Evolutionary conservation across 2,113 vertebrate species (phyloP).

Genomic region (Nesospiza acunhae): DNA sequence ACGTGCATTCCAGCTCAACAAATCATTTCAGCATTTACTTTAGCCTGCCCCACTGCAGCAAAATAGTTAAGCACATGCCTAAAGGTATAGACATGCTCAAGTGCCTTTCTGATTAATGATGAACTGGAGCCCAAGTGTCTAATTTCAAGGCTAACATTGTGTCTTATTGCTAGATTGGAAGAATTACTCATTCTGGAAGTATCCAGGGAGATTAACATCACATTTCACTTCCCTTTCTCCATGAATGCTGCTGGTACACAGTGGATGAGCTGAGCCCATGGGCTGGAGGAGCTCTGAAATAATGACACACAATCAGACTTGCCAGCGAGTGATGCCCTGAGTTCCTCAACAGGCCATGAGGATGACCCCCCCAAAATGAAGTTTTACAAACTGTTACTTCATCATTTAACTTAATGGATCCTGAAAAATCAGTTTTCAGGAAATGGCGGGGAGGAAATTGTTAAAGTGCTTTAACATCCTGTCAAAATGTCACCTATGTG

Average conservation of each 20-base stretch:
- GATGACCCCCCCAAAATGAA: not conserved
- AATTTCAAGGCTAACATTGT: slow-evolving; percentile 37
- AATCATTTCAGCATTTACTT: slow-evolving; percentile 26
- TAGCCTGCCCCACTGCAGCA: slow-evolving; percentile 22
- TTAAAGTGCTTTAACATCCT: not conserved
- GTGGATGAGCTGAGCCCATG: not conserved
- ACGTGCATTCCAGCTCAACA: not conserved
- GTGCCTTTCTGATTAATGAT: slow-evolving; percentile 42
- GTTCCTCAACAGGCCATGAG: not conserved
- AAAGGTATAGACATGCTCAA: slow-evolving; percentile 34
- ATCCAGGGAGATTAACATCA: slow-evolving; percentile 13
- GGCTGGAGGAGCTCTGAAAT: not conserved
- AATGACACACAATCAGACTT: not conserved
- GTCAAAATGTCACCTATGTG: not conserved
- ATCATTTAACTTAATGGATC: not conserved
- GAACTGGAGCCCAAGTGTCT: slow-evolving; percentile 34
- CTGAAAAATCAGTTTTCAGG: not conserved
- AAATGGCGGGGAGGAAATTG: not conserved
- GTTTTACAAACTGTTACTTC: not conserved
- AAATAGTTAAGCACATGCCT: slow-evolving; percentile 33
- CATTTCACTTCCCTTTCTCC: not conserved
- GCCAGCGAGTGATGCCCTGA: not conserved
- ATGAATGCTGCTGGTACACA: not conserved
- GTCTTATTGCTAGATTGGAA: slow-evolving; percentile 26
- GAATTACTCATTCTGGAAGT: slow-evolving; percentile 25